phyloP scores from a whole-genome alignment of 2,113 vertebrate genomes.

The Nycticorax nycticorax region DNA sequence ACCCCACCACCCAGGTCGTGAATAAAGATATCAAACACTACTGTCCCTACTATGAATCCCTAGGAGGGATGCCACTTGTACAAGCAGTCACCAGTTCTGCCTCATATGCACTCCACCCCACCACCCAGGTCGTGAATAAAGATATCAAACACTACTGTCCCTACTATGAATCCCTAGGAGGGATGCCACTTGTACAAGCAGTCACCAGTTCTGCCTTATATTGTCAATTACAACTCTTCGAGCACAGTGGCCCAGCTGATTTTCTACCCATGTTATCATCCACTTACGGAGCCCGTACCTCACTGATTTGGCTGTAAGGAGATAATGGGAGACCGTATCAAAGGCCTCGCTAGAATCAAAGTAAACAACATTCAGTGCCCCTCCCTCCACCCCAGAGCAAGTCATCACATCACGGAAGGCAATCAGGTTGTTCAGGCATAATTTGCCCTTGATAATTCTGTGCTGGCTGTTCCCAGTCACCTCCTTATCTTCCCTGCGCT shows the following conservation, averaged over 20 bases:
- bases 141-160: background rate
- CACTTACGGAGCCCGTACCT: background rate
- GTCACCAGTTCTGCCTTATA: background rate
- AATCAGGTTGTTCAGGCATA: slow-evolving; percentile 28
- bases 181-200: background rate
- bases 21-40: too few species aligned
- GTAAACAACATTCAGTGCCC: background rate
- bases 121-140: background rate
- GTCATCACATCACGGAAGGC: slow-evolving; percentile 8
- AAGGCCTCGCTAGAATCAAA: slow-evolving; percentile 7
- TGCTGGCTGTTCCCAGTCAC: background rate
- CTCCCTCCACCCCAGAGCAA: background rate
- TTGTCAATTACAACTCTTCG: background rate
- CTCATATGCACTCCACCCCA: background rate
- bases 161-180: background rate
- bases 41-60: too few species aligned
- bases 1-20: too few species aligned
- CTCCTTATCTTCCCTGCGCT: background rate
- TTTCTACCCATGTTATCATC: background rate
- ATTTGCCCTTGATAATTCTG: slow-evolving; percentile 16
- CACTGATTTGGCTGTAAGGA: slow-evolving; percentile 7
- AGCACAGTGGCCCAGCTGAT: slow-evolving; percentile 9
- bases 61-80: too few species aligned
- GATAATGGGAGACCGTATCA: slow-evolving; percentile 6
- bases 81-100: too few species aligned